Conservation (phyloP, 1,140 invertebrate genomes). For the Eupeodes corollae region DNA sequence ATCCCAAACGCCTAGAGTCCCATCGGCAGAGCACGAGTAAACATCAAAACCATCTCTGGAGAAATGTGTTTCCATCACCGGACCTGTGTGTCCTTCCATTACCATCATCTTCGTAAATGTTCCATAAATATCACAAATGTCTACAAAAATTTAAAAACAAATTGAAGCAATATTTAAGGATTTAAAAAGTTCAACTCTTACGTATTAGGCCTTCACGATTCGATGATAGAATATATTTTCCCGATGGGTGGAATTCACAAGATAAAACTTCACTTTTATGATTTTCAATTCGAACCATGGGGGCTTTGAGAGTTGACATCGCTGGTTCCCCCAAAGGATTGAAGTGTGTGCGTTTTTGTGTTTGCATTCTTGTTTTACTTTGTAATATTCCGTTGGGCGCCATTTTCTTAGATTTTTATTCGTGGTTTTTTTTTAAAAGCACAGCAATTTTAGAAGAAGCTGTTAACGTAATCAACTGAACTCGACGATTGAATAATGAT, state of each 20-base stretch:
- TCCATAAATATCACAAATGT: slow-evolving; percentile 94
- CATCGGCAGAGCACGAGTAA: slow-evolving; percentile 91
- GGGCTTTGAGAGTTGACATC: slow-evolving; percentile 80
- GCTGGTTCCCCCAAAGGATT: slow-evolving; percentile 46
- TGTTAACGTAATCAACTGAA: no score
- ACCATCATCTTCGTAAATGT: slow-evolving; percentile 95
- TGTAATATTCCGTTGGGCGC: no score
- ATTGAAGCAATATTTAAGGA: not conserved
- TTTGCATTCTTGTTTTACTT: no score
- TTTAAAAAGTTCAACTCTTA: slow-evolving; percentile 44
- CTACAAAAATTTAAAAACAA: slow-evolving; percentile 44
- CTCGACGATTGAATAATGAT: no score
- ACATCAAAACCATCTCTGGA: slow-evolving; percentile 83
- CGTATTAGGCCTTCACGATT: slow-evolving; percentile 95
- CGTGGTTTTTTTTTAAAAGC: no score
- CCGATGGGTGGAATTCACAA: slow-evolving; percentile 91
- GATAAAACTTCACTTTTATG: slow-evolving; percentile 95
- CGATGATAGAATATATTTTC: slow-evolving; percentile 81
- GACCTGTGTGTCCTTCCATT: slow-evolving; percentile 89
- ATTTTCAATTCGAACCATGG: slow-evolving; percentile 94
- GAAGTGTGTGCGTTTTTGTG: no score
- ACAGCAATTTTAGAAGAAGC: no score
- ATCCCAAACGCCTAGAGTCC: slow-evolving; percentile 92
- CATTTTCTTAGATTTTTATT: no score
- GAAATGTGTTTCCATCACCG: slow-evolving; percentile 91